phyloP scores from a whole-genome alignment of 2,113 vertebrate genomes.

The Prunella himalayana region DNA sequence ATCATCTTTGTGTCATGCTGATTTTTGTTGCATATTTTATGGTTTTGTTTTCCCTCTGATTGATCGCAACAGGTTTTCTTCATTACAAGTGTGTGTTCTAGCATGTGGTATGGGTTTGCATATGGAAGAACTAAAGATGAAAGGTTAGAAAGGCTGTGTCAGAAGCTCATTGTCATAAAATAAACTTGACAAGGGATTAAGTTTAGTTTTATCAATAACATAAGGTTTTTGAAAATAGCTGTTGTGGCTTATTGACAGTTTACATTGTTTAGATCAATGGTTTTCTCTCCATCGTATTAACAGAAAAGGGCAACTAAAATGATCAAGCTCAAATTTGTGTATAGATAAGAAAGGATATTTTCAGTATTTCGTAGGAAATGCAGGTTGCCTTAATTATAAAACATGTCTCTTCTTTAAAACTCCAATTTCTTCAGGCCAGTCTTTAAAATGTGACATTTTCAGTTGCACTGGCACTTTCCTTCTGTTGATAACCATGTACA shows the following conservation, averaged over 20 bases:
- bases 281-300: not conserved
- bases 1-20: not conserved
- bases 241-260: not conserved
- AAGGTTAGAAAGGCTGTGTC: not conserved
- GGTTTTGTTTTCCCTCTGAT: not conserved
- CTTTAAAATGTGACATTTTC: not conserved
- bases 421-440: not conserved
- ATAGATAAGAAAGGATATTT: not conserved
- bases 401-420: not conserved
- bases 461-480: not conserved
- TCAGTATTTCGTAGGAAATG: not conserved
- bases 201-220: not conserved
- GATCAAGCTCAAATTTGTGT: not conserved
- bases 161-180: not conserved
- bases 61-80: not conserved
- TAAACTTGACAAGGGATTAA: not conserved
- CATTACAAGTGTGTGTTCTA: not conserved
- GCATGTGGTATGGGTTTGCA: not conserved
- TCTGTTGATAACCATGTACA: not conserved
- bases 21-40: conserved; percentile 4
- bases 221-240: not conserved
- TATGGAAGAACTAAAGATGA: not conserved
- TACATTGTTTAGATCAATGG: not conserved
- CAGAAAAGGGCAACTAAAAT: not conserved
- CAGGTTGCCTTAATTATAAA: not conserved